Base-by-base conservation (phyloP, 2,797 vertebrate species). In the Rhinella marina region DNA sequence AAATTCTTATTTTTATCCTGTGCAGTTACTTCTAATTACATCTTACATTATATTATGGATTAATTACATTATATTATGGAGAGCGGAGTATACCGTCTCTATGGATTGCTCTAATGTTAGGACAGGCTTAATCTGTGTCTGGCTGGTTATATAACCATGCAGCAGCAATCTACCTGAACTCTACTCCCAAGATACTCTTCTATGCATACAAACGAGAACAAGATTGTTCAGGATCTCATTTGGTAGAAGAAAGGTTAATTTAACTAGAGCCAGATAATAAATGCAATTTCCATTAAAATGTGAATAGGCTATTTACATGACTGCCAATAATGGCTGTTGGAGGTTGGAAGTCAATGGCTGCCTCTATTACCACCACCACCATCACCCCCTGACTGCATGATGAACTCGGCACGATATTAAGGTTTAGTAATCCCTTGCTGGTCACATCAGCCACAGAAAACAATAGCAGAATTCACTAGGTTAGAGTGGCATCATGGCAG, bases 141-240 rank as follows among this genome's bases (percentile, higher is more conserved):
- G 62, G 25, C 76, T 41, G 62, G 27, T 86, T 86, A 86, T 72
- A 80, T 86, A 86, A 86, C 27, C 52, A 13, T 7, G 29, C 32
- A 6, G 16, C 75, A 23, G 27, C 17, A 2, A 62, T 77, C 57
- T n/a, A 11, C 27, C 19, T 86, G 76, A 86, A 70, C 85, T 80
- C 76, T 32, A 27, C 27, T 70, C 62, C 23, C 23, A 29, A 10
- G 85, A 10, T 29, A 62, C 73, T 21, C 83, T 17, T 25, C 7
- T 29, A 2, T 19, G 14, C 54, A 41, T 23, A 14, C 32, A 23
- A 64, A 7, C 41, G 41, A 41, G 41, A 7, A 41, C 41, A 6
- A 41, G 41, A 41, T 41, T 41, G 41, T 66, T 25, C 41, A 25
- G 19, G 29, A 5, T 59, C 59, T 62, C 79, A 3, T 41, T 8